Conservation (phyloP, 2,113 vertebrate species). For the Recurvirostra avosetta region DNA sequence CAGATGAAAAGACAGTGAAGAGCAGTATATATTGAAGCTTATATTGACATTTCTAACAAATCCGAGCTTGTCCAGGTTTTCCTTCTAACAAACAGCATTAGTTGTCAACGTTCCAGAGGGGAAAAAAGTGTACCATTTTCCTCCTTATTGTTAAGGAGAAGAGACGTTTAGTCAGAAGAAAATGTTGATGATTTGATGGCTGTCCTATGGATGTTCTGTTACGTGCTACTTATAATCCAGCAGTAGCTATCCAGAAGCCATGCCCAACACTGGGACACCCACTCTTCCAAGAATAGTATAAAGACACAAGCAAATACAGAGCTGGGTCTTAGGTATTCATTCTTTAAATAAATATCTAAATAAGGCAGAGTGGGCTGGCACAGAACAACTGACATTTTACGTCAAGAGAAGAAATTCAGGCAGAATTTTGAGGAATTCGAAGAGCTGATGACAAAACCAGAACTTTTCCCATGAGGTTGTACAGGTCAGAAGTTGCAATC, state of each 20-base stretch:
- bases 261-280: not conserved
- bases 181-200: not conserved
- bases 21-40: not conserved
- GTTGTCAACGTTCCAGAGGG: not conserved
- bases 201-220: not conserved
- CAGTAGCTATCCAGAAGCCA: not conserved
- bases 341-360: conserved; percentile 47
- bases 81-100: not conserved
- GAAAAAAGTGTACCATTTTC: not conserved
- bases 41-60: not conserved
- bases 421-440: not conserved
- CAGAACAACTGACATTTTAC: conserved; percentile 5
- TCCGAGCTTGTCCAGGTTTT: not conserved
- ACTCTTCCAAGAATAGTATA: not conserved
- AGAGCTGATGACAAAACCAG: not conserved
- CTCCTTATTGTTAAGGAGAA: not conserved
- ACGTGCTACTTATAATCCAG: not conserved
- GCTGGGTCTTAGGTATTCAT: not conserved
- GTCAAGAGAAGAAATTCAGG: not conserved
- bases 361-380: conserved; percentile 40
- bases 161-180: not conserved
- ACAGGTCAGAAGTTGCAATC: not conserved
- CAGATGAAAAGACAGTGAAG: not conserved
- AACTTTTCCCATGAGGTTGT: not conserved
- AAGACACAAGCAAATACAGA: not conserved